Base-by-base conservation (phyloP, 1,140 invertebrate species). In the Drosophila cardini region DNA sequence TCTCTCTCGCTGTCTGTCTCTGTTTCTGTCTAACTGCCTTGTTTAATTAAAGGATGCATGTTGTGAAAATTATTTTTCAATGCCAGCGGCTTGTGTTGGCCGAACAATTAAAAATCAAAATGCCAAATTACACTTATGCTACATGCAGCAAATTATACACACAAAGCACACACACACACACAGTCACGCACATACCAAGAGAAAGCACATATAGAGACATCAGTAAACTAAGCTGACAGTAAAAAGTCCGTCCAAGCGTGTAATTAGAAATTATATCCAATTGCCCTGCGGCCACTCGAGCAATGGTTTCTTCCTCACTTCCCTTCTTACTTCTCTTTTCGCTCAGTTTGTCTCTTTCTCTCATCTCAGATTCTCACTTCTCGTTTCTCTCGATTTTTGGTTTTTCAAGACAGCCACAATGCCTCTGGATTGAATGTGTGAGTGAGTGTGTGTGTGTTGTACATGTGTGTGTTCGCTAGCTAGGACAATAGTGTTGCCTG, bases 231-330 rank as follows among this genome's bases (percentile, higher is more conserved):
- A 87, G 84, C 83, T 87, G 83, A 87, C 83, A 89, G 83, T 89
- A 87, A 89, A 87, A 87, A 87, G 83, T 89, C 83, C 84, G 83
- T 87, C 83, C 83, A 87, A 87, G 83, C 83, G 83, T 87, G 84
- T 87, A 87, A 87, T 87, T 87, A 87, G 83, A 87, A 87, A 87
- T 87, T 87, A 87, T 87, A 87, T 87, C 83, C 83, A 87, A 87
- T 87, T 87, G 83, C 83, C 83, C 83, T 84, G 83, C 84, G 83
- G 83, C 80, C 84, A 87, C 83, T 89, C 84, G 80, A 84, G 84
- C 80, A 89, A 69, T 80, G 75, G 60, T 75, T 72, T 69, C 55
- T 40, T 67, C 78, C 55, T 69, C 55, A 32, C 32, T 26, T 18
- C 16, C 55, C 53, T 13, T 7, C 6, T n/a, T n/a, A n/a, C n/a